Evolutionary conservation across 1,140 invertebrate genomes (phyloP).

Genomic region (Lordiphosa mommai): DNA sequence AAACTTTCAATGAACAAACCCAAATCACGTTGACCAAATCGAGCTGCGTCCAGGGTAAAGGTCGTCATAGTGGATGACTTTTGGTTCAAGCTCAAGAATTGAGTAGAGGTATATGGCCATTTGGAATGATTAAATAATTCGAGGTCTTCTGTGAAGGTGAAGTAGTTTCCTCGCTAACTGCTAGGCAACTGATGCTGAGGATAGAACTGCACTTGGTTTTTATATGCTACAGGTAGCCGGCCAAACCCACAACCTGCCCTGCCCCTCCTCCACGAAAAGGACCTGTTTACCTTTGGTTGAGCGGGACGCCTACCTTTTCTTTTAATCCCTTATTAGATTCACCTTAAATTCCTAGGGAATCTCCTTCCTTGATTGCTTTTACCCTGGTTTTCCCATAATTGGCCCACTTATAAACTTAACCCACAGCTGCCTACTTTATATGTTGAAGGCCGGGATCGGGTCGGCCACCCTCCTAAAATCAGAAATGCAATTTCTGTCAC

Average conservation of each 20-base stretch:
- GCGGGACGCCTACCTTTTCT: not conserved
- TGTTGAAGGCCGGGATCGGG: not conserved
- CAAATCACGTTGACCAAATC: slow-evolving; percentile 43
- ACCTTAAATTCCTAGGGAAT: slow-evolving; percentile 14
- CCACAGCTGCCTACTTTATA: slow-evolving; percentile 7
- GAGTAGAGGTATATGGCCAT: slow-evolving; percentile 42
- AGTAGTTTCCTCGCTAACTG: slow-evolving; percentile 8
- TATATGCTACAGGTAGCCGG: slow-evolving; percentile 31
- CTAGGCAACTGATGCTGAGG: slow-evolving; percentile 34
- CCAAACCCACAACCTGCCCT: slow-evolving; percentile 6
- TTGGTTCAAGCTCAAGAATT: slow-evolving; percentile 25
- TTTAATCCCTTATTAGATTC: slow-evolving; percentile 7
- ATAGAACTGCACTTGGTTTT: not conserved
- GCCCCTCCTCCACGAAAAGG: not conserved
- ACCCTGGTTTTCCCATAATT: slow-evolving; percentile 31
- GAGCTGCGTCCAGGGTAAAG: slow-evolving; percentile 42
- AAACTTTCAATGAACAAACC: slow-evolving; percentile 55
- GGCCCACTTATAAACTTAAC: slow-evolving; percentile 3
- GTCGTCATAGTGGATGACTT: slow-evolving; percentile 16
- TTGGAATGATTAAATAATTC: not conserved
- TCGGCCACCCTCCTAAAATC: too few relatives aligned
- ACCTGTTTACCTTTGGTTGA: not conserved
- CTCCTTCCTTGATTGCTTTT: slow-evolving; percentile 49
- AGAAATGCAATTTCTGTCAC: not conserved
- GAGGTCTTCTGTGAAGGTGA: not conserved